Evolutionary conservation across 2,888 invertebrate genomes (phyloP).

Genomic region (Nephrotoma appendiculata): DNA sequence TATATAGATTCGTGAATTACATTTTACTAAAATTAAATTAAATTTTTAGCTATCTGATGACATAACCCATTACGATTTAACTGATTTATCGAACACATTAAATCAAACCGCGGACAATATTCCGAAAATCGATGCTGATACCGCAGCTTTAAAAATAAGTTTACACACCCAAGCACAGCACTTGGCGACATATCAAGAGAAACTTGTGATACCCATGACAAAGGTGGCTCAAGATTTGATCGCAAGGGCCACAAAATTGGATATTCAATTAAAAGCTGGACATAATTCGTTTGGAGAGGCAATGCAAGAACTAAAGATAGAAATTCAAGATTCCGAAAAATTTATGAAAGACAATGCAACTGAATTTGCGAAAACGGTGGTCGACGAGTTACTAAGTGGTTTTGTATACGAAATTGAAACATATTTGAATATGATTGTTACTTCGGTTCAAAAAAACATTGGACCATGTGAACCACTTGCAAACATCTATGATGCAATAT

Average conservation of each 20-base stretch:
- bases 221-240: conserved; percentile 36
- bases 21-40: conserved; percentile 13
- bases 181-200: conserved; percentile 42
- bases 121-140: conserved; percentile 23
- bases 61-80: conserved; percentile 50
- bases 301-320: conserved; percentile 46
- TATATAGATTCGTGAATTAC: no score
- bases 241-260: conserved; percentile 41
- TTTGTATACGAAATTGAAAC: conserved; percentile 48
- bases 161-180: conserved; percentile 39
- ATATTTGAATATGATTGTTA: conserved; percentile 49
- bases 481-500: conserved; percentile 59
- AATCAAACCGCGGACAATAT: conserved; percentile 39
- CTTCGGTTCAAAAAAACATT: conserved; percentile 42
- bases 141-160: conserved; percentile 29
- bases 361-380: conserved; percentile 48
- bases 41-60: conserved; percentile 44
- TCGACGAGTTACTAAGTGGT: conserved; percentile 46
- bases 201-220: conserved; percentile 33
- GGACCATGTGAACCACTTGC: conserved; percentile 74
- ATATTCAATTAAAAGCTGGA: conserved; percentile 55
- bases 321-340: conserved; percentile 52
- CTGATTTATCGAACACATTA: conserved; percentile 41
- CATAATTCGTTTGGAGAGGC: conserved; percentile 54
- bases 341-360: conserved; percentile 54